Conservation (phyloP, 53 echinoderm and acorn worm species). For the Astropecten irregularis region DNA sequence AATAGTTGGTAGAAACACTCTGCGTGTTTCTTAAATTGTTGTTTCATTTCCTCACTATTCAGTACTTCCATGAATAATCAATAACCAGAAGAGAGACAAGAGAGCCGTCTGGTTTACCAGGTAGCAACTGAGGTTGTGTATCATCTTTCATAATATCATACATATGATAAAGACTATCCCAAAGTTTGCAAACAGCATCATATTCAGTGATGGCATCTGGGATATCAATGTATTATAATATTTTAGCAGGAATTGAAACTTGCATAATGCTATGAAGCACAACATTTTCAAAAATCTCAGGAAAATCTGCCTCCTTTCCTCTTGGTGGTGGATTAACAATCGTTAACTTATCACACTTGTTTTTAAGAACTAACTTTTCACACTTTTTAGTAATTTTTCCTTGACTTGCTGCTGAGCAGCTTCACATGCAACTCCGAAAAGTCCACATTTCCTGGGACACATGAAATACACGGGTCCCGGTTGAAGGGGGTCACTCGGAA, state of each 20-base stretch:
- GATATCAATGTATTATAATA: background rate
- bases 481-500: slow-evolving; percentile 1
- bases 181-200: slow-evolving; percentile 13
- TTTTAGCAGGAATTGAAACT: background rate
- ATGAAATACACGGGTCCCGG: background rate
- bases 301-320: slow-evolving; percentile 20
- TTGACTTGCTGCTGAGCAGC: slow-evolving; percentile 37
- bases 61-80: slow-evolving; percentile 66
- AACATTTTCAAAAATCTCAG: slow-evolving; percentile 48
- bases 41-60: background rate
- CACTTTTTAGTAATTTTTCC: too few relatives aligned
- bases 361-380: too few relatives aligned
- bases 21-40: slow-evolving; percentile 38
- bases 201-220: background rate
- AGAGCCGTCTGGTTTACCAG: too few relatives aligned
- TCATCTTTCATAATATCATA: slow-evolving; percentile 12
- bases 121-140: too few relatives aligned
- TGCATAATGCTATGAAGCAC: background rate
- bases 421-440: slow-evolving; percentile 36
- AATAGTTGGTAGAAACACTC: slow-evolving; percentile 72
- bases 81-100: slow-evolving; percentile 26
- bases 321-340: slow-evolving; percentile 35
- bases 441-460: slow-evolving; percentile 35
- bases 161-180: slow-evolving; percentile 55
- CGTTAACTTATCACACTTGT: too few relatives aligned